phyloP scores from a whole-genome alignment of 37 sponge, comb jelly and placozoan species.

The Beroe ovata region DNA sequence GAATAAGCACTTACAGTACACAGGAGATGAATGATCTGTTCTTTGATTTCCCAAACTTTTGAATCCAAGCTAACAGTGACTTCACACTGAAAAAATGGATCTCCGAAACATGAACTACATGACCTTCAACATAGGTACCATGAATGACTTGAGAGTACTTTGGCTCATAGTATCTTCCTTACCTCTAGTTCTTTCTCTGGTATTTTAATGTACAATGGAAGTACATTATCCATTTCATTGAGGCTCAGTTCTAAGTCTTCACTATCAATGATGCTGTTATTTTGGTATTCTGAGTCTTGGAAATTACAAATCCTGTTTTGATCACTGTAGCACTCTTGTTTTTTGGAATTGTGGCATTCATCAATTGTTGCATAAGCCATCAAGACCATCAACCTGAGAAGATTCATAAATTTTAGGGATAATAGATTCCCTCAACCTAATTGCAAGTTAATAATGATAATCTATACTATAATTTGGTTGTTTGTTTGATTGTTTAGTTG shows the following conservation, averaged over 20 bases:
- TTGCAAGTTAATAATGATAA: no score
- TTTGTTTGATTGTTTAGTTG: no score
- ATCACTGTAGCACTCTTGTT: background rate
- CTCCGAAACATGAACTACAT: no score
- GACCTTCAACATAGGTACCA: no score
- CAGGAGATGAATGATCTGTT: background rate
- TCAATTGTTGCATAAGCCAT: background rate
- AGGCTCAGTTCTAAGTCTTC: background rate
- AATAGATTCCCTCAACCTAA: no score
- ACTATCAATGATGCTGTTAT: background rate
- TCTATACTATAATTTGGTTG: no score
- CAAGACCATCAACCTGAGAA: background rate
- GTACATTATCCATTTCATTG: background rate
- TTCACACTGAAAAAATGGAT: slow-evolving; percentile 30
- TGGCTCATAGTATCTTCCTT: background rate
- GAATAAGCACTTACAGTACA: slow-evolving; percentile 10
- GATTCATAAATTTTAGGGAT: background rate
- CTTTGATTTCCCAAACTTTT: slow-evolving; percentile 12
- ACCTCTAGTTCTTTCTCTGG: background rate
- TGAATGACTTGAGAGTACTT: no score
- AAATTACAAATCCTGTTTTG: background rate
- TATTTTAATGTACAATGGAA: background rate
- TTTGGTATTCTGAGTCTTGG: background rate
- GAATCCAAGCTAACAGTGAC: slow-evolving; percentile 1
- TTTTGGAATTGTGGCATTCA: background rate